Evolutionary conservation across 2,888 invertebrate genomes (phyloP), one percentile per base, ranked within the genome.

Genomic region (Alentia gelatinosa): DNA sequence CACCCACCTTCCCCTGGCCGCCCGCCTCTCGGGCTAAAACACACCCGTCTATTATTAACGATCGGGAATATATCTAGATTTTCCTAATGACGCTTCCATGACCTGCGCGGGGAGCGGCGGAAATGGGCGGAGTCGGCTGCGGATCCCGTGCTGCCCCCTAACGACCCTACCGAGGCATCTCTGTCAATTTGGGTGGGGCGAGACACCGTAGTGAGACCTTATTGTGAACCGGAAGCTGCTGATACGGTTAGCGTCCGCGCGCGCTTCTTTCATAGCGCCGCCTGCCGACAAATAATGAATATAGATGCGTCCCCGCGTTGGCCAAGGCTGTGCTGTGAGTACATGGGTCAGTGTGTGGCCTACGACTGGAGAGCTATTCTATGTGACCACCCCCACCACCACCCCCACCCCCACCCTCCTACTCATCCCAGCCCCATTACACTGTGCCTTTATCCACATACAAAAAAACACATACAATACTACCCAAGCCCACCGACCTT

Each of bases 191-290:
- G 86, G 86, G 47, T 39, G 79, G 37, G 37, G 37, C 23, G 35
- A 83, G 40, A 86, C 47, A 86, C 26, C 47, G 86, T 86, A 47
- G 86, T 86, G 86, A 86, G 86, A 86, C 86, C 86, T 86, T 86
- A 86, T 86, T 86, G 42, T 50, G 86, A 47, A 86, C 86, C 86
- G 86, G 86, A 86, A 86, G 86, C 47, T 9, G 47, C 47, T 86
- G 86, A 86, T 86, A 47, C 33, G 86, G 86, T 86, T 86, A 79
- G 79, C 50, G 86, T 42, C 86, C 47, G 33, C 47, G 86, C 26
- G 15, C 86, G 86, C 33, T 50, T 86, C 79, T 79, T 79, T 79
- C 86, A 42, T 86, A 42, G 86, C 86, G 33, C 86, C 47, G 79
- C 47, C 86, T 86, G 86, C 86, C 86, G 86, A 33, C n/a, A 19